Conservation (phyloP, 1,140 invertebrate genomes). For the Micrasema longulum region DNA sequence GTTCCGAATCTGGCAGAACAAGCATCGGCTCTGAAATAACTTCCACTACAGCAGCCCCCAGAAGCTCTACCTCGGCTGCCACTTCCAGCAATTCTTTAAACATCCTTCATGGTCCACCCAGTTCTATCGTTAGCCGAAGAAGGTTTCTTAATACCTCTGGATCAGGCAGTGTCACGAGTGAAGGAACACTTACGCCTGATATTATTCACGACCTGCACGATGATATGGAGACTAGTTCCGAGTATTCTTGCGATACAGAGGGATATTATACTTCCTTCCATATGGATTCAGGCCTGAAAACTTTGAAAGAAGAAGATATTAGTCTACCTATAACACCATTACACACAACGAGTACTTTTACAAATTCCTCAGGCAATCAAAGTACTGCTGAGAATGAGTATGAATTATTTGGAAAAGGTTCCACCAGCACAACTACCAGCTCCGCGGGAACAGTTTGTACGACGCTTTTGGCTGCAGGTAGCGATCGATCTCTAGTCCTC, state of each 20-base stretch:
- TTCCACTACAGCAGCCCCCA: slow-evolving; percentile 76
- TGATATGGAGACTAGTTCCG: slow-evolving; percentile 91
- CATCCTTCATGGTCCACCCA: slow-evolving; percentile 73
- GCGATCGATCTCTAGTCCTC: slow-evolving; percentile 69
- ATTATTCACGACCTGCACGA: slow-evolving; percentile 80
- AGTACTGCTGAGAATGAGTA: slow-evolving; percentile 84
- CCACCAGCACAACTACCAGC: slow-evolving; percentile 89
- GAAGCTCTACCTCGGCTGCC: slow-evolving; percentile 74
- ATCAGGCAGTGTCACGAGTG: slow-evolving; percentile 85
- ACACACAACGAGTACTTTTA: slow-evolving; percentile 73
- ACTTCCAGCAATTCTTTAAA: slow-evolving; percentile 77
- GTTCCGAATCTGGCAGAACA: slow-evolving; percentile 88
- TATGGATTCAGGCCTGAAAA: slow-evolving; percentile 93
- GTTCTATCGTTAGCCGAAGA: slow-evolving; percentile 75
- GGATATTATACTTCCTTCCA: slow-evolving; percentile 98
- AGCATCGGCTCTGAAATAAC: slow-evolving; percentile 86
- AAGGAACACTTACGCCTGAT: slow-evolving; percentile 87
- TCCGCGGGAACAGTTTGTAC: slow-evolving; percentile 91
- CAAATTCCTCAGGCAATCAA: slow-evolving; percentile 70
- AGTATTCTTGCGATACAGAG: slow-evolving; percentile 95
- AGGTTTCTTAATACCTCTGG: slow-evolving; percentile 79
- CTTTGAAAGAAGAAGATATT: slow-evolving; percentile 82
- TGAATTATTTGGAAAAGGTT: slow-evolving; percentile 88
- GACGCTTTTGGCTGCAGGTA: slow-evolving; percentile 74
- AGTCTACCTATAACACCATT: slow-evolving; percentile 71